Base-by-base conservation (phyloP, 2,797 vertebrate genomes). In the Cossypha polioptera region DNA sequence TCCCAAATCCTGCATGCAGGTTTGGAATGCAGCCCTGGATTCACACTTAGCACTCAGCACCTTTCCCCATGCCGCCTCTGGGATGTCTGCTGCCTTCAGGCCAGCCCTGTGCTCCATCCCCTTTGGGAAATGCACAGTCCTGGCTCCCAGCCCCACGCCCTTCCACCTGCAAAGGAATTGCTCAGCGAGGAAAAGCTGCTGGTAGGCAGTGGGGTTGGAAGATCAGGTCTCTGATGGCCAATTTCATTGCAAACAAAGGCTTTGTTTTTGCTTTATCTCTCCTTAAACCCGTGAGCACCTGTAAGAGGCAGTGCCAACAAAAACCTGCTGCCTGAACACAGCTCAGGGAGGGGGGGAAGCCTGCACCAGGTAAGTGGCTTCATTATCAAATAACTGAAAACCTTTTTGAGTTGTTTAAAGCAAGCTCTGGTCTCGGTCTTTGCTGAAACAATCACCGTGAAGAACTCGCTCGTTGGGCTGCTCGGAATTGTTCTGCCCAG, bases 401-500 rank as follows among this genome's bases (percentile, higher is more conserved):
- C 54, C 65, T 91, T 69, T 58, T 21, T 2, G 5, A 82, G 74
- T 17, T 63, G 57, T 88, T 95, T 82, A 63, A 93, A 96, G 54
- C 58, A 86, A 78, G 45, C 33, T 25, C 35, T 33, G 67, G 42
- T 67, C 69, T 76, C 50, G 29, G 50, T 50, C 91, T 91, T 69
- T 17, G 26, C 81, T 82, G 94, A 84, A 93, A 91, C 76, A 88
- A 90, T 82, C 86, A 76, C 59, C 19, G 9, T 11, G 51, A 57
- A 80, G 79, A 66, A 12, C 67, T 48, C 16, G 7, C 66, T 77
- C 0, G 0, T 45, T 38, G 67, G 33, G 33, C 69, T 82, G 51
- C 73, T 94, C 22, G 40, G 79, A 67, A 72, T 76, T 24, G 36
- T 73, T 95, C 74, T 88, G 86, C 86, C 28, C 54, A 22, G 51